Base-by-base conservation (phyloP, 2,113 vertebrate genomes). In the Cebidichthys violaceus region DNA sequence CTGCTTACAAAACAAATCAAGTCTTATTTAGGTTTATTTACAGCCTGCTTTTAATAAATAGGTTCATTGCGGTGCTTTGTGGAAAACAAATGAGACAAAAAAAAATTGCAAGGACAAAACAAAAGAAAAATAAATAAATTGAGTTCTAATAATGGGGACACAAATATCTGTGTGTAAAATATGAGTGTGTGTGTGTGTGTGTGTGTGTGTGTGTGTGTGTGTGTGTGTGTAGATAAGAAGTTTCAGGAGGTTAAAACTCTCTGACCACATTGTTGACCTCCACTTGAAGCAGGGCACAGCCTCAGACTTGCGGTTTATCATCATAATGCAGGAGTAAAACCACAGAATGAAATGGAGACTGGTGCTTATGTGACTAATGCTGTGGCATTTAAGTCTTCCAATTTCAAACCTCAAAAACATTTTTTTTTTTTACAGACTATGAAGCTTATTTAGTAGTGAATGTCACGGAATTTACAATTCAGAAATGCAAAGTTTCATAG, bases 1-100 rank as follows among this genome's bases (percentile, higher is more conserved):
- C 35, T 70, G 77, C 80, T 77, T 77, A 69, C 64, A 71, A 82
- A 85, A 86, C 61, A 70, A 86, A 50, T 62, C 50, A 80, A 61
- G 37, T 4, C 6, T 70, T 47, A 70, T 54, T 79, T 41, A 11
- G 47, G 73, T 84, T 78, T 85, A 90, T 89, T 87, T 88, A 76
- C 52, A 20, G 77, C 33, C n/a, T 37, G 39, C 50, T 47, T 71
- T 84, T 78, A 74, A 89, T 69, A 84, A 79, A 84, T 84, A 52
- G 59, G n/a, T 61, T 66, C 24, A 54, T 37, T 0, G 4, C 35
- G n/a, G 39, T 65, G 54, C 72, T 66, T 55, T 39, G 50, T 20
- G 47, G 20, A 74, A 75, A 85, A 75, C 41, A 67, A 62, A 70
- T 15, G 1, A n/a, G 50, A 52, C 64, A 74, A 68, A 83, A 6